Conservation (phyloP, 2,888 invertebrate genomes). For the Scrobipalpa atriplicella region DNA sequence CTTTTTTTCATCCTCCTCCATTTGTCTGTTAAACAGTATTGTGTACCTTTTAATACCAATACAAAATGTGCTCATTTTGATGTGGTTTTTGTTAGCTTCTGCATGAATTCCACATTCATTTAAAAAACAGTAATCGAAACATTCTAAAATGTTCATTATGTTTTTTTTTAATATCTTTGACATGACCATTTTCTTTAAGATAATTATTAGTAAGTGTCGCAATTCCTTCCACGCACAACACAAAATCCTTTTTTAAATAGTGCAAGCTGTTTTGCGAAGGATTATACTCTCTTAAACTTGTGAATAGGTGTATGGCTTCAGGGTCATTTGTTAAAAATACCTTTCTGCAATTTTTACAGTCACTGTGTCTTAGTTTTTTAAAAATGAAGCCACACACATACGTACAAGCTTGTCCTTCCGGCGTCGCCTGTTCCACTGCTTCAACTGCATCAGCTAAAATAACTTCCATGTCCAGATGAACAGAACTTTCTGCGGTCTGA, state of each 20-base stretch:
- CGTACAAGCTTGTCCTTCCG: constrained; percentile 34
- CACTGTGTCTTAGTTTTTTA: constrained; percentile 13
- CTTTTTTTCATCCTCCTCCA: background rate
- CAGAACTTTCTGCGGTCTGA: constrained; percentile 23
- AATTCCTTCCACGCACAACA: background rate
- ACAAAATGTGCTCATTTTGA: background rate
- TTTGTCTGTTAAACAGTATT: background rate
- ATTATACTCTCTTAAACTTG: constrained; percentile 19
- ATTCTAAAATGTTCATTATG: background rate
- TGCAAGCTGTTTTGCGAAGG: background rate
- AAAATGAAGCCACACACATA: constrained; percentile 34
- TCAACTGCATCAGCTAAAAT: too few species aligned
- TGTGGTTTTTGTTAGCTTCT: background rate
- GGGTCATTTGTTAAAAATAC: background rate
- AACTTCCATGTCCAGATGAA: constrained; percentile 22
- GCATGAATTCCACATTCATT: background rate
- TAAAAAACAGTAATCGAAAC: background rate
- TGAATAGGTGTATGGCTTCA: constrained; percentile 2
- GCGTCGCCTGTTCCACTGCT: too few species aligned
- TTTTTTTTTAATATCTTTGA: background rate
- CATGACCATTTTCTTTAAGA: background rate
- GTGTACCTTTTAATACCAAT: background rate
- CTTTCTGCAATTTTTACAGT: constrained; percentile 7
- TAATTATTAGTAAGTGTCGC: background rate
- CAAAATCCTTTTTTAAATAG: background rate